Percentiles rank a stretch among this genome's conserved stretches.
Conservation (phyloP, 2,888 invertebrate species). For the Agrotis exclamationis region DNA sequence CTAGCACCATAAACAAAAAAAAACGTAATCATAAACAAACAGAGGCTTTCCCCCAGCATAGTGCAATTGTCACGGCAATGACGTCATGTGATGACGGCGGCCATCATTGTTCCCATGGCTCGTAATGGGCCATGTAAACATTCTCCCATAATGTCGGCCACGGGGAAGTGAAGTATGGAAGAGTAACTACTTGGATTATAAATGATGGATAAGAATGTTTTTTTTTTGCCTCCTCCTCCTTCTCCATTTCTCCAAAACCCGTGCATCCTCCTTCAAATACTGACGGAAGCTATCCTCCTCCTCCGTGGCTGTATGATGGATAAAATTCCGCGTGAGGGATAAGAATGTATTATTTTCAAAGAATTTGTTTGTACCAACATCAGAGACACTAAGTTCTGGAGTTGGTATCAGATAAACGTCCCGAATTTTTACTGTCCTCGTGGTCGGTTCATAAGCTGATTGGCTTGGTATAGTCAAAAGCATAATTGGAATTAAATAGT, state of each 20-base stretch:
- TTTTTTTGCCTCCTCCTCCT: no score
- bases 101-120: constrained; percentile 67
- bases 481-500: no score
- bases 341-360: no score
- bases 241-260: no score
- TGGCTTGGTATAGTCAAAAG: neutral
- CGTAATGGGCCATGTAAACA: constrained; percentile 67
- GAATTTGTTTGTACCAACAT: no score
- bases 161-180: constrained; percentile 62
- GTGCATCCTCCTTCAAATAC: no score
- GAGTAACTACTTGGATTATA: constrained; percentile 35
- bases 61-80: constrained; percentile 65
- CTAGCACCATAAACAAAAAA: constrained; percentile 49
- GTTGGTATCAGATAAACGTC: neutral
- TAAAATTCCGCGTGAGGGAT: no score
- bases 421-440: no score
- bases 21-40: constrained; percentile 56
- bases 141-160: constrained; percentile 64
- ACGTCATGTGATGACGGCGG: constrained; percentile 58
- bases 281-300: no score
- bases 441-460: neutral
- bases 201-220: constrained; percentile 39
- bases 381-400: neutral
- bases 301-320: no score
- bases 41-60: constrained; percentile 47